Evolutionary conservation across 2,797 vertebrate species (phyloP).

Genomic region (Morelia viridis): DNA sequence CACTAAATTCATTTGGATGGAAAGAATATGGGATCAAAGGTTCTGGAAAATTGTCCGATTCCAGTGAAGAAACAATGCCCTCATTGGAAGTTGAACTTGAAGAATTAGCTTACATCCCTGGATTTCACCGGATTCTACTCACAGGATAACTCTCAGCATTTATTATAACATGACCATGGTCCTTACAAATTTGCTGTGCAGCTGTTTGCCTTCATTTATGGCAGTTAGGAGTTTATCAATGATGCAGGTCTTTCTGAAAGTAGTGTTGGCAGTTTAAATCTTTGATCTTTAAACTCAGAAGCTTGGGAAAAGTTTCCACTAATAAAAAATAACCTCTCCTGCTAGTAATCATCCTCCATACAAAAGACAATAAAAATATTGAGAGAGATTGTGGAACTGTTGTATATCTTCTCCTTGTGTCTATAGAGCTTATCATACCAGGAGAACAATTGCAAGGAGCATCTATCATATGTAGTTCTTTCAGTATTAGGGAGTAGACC

Average conservation of each 20-base stretch:
- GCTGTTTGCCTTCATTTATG: neutral
- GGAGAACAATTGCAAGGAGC: neutral
- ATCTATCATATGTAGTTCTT: neutral
- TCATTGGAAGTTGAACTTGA: neutral
- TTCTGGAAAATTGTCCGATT: neutral
- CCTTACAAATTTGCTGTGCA: neutral
- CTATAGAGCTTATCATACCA: neutral
- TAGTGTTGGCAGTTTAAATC: neutral
- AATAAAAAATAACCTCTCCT: too few species aligned
- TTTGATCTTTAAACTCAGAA: neutral
- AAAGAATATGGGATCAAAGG: conserved; percentile 11
- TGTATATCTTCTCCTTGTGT: neutral
- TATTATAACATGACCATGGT: neutral
- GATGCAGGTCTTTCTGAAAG: neutral
- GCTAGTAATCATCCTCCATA: neutral
- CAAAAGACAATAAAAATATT: neutral
- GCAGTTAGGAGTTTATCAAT: neutral
- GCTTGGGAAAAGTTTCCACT: too few species aligned
- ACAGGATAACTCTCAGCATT: neutral
- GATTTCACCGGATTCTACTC: neutral
- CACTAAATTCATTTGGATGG: neutral
- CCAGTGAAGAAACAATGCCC: neutral
- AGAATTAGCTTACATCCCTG: neutral
- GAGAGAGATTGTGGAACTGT: neutral
- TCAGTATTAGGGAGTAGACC: neutral